phyloP scores from a whole-genome alignment of 2,888 invertebrate genomes.

The Oconnorella tubifera region DNA sequence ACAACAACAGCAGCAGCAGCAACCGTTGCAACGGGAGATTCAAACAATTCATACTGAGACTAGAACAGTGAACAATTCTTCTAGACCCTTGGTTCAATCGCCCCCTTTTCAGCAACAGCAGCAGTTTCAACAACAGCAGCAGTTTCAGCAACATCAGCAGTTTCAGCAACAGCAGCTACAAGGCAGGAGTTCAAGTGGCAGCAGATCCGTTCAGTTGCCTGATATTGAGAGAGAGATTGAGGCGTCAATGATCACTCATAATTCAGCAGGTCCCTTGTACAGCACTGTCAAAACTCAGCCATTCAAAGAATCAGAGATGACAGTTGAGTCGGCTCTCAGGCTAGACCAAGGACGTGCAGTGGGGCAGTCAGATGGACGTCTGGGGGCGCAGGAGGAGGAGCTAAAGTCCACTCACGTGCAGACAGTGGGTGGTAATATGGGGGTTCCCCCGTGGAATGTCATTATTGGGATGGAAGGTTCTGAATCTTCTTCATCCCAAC shows the following conservation, averaged over 20 bases:
- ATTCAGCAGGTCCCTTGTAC: not conserved
- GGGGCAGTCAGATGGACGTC: not conserved
- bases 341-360: not conserved
- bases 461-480: not conserved
- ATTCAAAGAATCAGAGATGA: not conserved
- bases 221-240: not conserved
- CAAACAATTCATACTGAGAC: not conserved
- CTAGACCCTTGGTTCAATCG: not conserved
- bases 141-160: conserved; percentile 15
- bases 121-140: conserved; percentile 17
- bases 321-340: not conserved
- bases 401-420: not conserved
- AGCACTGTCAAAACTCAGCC: not conserved
- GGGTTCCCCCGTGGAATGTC: not conserved
- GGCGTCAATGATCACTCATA: not conserved
- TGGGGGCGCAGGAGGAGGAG: not conserved
- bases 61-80: not conserved
- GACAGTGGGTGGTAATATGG: not conserved
- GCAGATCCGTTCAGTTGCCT: no score
- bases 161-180: conserved; percentile 21
- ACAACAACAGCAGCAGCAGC: conserved; percentile 12
- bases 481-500: no score
- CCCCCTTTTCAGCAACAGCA: not conserved
- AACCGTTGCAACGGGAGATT: not conserved
- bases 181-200: no score